A percentile compares a stretch with the other conserved stretches of the same genome.
phyloP scores from a whole-genome alignment of 1,140 invertebrate species.

The Drosophila lacteicornis region DNA sequence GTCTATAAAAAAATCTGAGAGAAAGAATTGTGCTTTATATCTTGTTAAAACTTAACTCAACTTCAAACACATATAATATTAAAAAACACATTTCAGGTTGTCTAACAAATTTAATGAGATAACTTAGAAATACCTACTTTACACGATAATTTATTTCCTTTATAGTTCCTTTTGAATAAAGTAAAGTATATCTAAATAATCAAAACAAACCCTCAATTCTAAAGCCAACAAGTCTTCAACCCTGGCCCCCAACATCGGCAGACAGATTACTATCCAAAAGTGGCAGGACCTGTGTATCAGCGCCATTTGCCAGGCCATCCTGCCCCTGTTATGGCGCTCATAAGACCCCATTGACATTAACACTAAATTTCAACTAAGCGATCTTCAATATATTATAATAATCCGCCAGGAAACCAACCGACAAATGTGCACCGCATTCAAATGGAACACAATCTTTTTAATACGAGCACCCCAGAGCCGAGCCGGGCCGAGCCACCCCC shows the following conservation, averaged over 20 bases:
- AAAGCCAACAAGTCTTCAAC: background rate
- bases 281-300: background rate
- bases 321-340: slow-evolving; percentile 24
- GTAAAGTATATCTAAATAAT: background rate
- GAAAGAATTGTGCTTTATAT: too few species aligned
- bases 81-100: too few species aligned
- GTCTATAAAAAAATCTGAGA: too few species aligned
- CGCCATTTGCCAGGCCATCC: slow-evolving; percentile 31
- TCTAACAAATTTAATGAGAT: too few species aligned
- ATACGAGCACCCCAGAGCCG: slow-evolving; percentile 32
- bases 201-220: background rate
- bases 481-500: slow-evolving; percentile 16
- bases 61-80: too few species aligned
- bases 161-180: too few species aligned
- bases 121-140: too few species aligned
- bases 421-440: slow-evolving; percentile 69
- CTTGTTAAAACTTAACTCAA: too few species aligned
- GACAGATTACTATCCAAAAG: slow-evolving; percentile 4
- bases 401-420: slow-evolving; percentile 57
- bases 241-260: background rate
- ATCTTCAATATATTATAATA: slow-evolving; percentile 80
- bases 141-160: background rate
- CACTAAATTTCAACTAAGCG: slow-evolving; percentile 79
- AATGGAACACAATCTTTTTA: slow-evolving; percentile 79
- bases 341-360: slow-evolving; percentile 58